Evolutionary conservation across 64 coral and sea anemone species (phyloP).

Genomic region (Acropora yongei): DNA sequence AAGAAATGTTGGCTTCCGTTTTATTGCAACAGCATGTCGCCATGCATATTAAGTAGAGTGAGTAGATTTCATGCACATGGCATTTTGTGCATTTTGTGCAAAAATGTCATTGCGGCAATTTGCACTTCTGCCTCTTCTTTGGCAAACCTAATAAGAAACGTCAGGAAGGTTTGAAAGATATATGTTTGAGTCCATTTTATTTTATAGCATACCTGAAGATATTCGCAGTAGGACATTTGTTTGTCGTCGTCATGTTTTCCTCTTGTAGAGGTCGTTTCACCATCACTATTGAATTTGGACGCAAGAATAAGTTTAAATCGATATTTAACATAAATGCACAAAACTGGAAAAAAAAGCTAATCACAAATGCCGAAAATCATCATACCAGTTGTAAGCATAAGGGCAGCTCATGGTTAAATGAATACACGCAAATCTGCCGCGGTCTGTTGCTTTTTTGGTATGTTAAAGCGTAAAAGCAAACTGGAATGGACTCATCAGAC

Average conservation of each 20-base stretch:
- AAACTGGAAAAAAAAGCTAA: neutral
- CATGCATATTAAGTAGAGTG: too few species aligned
- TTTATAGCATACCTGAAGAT: conserved; percentile 35
- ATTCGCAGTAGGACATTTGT: conserved; percentile 36
- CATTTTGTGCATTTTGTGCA: too few species aligned
- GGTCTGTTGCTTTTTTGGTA: too few species aligned
- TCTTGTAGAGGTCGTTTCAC: neutral
- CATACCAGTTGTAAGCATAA: conserved; percentile 32
- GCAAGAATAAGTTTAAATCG: neutral
- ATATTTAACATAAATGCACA: neutral
- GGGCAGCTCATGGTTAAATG: conserved; percentile 52
- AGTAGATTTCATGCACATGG: too few species aligned
- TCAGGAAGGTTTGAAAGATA: neutral
- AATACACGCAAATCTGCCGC: neutral
- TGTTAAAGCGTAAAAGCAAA: too few species aligned
- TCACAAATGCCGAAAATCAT: neutral
- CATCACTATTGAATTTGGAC: neutral
- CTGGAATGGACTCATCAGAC: too few species aligned
- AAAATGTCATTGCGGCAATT: neutral
- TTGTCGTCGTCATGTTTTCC: conserved; percentile 11
- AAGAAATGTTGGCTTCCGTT: too few species aligned
- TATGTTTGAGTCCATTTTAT: neutral
- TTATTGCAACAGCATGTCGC: too few species aligned
- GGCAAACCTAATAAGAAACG: neutral
- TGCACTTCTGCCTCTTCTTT: neutral